These are phyloP conservation scores for Xenentodon cancila DNA, from an alignment of 2,797 vertebrate genomes.

Conservation along the genomic window DNA sequence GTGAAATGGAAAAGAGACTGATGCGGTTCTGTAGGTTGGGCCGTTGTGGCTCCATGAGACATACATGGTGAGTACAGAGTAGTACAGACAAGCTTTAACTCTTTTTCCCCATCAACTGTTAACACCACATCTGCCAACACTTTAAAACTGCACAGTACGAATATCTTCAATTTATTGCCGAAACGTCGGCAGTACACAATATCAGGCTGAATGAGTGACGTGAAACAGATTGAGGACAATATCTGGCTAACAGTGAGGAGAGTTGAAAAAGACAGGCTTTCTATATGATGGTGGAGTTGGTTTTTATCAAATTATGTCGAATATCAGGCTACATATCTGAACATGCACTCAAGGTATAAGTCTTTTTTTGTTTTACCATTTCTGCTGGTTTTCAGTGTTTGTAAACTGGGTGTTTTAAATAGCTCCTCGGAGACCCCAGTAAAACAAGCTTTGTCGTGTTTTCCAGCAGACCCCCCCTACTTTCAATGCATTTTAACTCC, in stretches of 20 bases:
- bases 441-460: constrained; percentile 38
- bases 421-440: constrained; percentile 50
- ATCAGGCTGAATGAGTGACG: constrained; percentile 1
- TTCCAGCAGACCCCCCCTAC: constrained; percentile 50
- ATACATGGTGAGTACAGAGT: background rate
- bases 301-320: background rate
- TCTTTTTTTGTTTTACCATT: constrained; percentile 29
- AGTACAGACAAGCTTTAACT: background rate
- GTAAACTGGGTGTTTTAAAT: constrained; percentile 31
- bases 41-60: background rate
- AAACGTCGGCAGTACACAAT: too few species aligned
- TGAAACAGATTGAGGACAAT: background rate
- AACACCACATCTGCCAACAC: too few species aligned
- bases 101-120: background rate
- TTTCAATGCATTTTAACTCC: constrained; percentile 59
- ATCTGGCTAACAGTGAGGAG: background rate
- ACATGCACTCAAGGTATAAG: constrained; percentile 4
- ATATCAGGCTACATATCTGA: constrained; percentile 6
- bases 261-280: background rate
- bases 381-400: constrained; percentile 33
- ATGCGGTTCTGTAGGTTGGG: background rate
- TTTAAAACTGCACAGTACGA: too few species aligned
- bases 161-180: too few species aligned
- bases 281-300: background rate
- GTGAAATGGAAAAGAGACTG: background rate